These are phyloP conservation scores for Anolis apletophallus DNA, from an alignment of 2,797 vertebrate genomes.

Conservation along the genomic window DNA sequence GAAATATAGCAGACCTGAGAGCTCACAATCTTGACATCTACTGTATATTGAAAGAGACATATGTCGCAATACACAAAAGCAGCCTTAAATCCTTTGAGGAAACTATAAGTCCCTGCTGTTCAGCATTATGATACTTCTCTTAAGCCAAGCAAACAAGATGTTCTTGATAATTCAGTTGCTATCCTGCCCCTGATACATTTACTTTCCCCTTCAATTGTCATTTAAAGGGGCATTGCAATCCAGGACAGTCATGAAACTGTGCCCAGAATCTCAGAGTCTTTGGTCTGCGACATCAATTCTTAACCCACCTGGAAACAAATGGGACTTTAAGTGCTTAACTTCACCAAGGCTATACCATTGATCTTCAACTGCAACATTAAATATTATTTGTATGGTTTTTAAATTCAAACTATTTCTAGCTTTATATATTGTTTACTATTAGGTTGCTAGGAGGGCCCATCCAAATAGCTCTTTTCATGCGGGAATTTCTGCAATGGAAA, in stretches of 20 bases:
- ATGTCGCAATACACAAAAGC: background rate
- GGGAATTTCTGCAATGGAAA: no score
- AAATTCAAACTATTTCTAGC: background rate
- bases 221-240: background rate
- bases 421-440: constrained; percentile 11
- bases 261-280: background rate
- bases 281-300: background rate
- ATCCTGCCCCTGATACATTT: background rate
- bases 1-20: constrained; percentile 28
- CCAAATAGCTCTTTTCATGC: no score
- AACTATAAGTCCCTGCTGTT: background rate
- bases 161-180: background rate
- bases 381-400: background rate
- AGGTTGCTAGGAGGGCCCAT: no score
- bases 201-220: constrained; percentile 11
- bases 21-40: background rate
- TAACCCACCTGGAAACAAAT: background rate
- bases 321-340: background rate
- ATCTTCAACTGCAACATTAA: background rate
- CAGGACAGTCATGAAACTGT: background rate
- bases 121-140: background rate
- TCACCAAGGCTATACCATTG: background rate
- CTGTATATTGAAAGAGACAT: background rate
- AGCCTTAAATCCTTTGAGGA: background rate
- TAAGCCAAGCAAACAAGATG: background rate